Evolutionary conservation across 2,797 vertebrate genomes (phyloP).

Genomic region (Zalophus californianus): DNA sequence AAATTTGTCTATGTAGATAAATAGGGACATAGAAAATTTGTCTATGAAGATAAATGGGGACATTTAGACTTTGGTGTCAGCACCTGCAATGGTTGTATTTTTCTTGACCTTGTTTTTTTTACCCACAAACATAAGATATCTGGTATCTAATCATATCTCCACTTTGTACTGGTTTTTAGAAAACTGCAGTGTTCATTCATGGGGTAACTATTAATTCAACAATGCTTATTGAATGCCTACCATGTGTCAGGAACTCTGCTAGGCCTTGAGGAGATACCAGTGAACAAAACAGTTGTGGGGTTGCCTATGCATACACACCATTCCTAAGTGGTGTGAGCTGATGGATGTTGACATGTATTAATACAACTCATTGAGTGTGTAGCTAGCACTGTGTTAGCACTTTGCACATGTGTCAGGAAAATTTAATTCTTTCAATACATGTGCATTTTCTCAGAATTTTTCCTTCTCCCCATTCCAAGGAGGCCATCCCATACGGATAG

Average conservation of each 20-base stretch:
- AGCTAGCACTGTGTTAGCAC: not conserved
- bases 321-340: not conserved
- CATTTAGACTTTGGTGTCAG: not conserved
- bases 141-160: not conserved
- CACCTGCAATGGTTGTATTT: not conserved
- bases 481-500: not conserved
- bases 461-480: not conserved
- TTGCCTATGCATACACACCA: not conserved
- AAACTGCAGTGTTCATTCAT: conserved; percentile 8
- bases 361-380: not conserved
- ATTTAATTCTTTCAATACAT: not conserved
- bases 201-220: not conserved
- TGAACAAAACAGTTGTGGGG: not conserved
- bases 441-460: not conserved
- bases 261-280: not conserved
- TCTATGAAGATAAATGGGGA: not conserved
- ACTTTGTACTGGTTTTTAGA: conserved; percentile 10
- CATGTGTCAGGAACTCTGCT: not conserved
- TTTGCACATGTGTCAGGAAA: conserved; percentile 14
- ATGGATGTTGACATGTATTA: not conserved
- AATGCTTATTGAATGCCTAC: not conserved
- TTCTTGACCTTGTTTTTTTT: conserved; percentile 13
- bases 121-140: not conserved
- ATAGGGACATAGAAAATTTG: not conserved
- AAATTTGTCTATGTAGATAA: not conserved